A percentile compares a stretch with the other conserved stretches of the same genome.
phyloP scores from a whole-genome alignment of 1,140 invertebrate species.

The Drosophila bocki region DNA sequence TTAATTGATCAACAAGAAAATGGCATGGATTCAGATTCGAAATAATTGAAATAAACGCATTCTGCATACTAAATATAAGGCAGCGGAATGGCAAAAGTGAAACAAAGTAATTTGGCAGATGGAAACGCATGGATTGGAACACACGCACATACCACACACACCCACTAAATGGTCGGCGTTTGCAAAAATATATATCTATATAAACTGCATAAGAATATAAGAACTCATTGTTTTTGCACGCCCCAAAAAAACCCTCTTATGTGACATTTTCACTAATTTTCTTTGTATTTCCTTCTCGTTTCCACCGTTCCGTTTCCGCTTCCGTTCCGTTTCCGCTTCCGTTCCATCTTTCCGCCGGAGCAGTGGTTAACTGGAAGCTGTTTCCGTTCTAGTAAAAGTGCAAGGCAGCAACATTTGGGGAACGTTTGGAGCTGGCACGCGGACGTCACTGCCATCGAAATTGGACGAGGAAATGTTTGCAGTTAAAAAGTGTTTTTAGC shows the following conservation, averaged over 20 bases:
- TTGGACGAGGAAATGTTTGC: slow-evolving; percentile 69
- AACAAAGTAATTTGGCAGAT: slow-evolving; percentile 62
- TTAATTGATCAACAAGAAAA: slow-evolving; percentile 37
- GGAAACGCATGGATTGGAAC: slow-evolving; percentile 77
- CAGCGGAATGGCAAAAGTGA: slow-evolving; percentile 38
- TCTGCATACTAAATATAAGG: slow-evolving; percentile 61
- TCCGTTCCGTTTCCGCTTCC: slow-evolving; percentile 19
- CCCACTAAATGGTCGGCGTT: slow-evolving; percentile 52
- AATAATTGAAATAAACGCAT: slow-evolving; percentile 60
- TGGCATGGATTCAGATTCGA: slow-evolving; percentile 62
- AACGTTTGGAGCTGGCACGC: slow-evolving; percentile 71
- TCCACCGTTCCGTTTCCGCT: slow-evolving; percentile 10
- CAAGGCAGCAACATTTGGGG: slow-evolving; percentile 30
- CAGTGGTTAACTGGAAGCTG: slow-evolving; percentile 85
- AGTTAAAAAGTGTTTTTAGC: slow-evolving; percentile 79
- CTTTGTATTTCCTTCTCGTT: slow-evolving; percentile 40
- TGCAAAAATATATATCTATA: slow-evolving; percentile 40
- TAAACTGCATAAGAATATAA: slow-evolving; percentile 39
- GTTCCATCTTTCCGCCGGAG: slow-evolving; percentile 26
- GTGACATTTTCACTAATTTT: slow-evolving; percentile 29
- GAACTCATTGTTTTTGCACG: slow-evolving; percentile 65
- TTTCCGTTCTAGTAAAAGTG: slow-evolving; percentile 81
- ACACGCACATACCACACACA: slow-evolving; percentile 58
- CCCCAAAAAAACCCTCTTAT: slow-evolving; percentile 20
- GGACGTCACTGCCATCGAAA: slow-evolving; percentile 69